Evolutionary conservation across 2,888 invertebrate species (phyloP).

Genomic region (Drosophila ustulata): DNA sequence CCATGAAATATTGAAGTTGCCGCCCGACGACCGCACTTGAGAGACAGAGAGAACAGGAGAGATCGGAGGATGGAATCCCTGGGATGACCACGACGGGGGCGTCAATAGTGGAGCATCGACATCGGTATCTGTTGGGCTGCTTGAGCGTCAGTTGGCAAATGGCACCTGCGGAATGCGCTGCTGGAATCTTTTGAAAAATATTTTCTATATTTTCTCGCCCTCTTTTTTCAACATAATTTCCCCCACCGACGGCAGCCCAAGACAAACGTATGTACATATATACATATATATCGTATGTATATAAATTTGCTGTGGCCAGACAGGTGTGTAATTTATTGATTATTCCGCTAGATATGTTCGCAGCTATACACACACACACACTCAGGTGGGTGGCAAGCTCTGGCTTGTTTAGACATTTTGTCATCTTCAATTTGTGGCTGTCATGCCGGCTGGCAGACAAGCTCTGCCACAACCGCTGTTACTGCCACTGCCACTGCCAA

Average conservation of each 20-base stretch:
- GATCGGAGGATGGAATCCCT: background rate
- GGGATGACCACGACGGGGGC: constrained; percentile 20
- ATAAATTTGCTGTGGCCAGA: constrained; percentile 79
- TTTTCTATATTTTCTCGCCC: constrained; percentile 64
- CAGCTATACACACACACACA: constrained; percentile 18
- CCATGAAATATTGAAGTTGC: constrained; percentile 77
- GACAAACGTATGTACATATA: constrained; percentile 6
- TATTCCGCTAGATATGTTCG: constrained; percentile 77
- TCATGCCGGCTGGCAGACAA: constrained; percentile 66
- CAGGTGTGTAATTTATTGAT: constrained; percentile 85
- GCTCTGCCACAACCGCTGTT: constrained; percentile 25
- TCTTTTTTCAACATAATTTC: constrained; percentile 31
- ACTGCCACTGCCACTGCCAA: constrained; percentile 29
- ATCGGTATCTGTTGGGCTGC: constrained; percentile 43
- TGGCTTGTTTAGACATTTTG: constrained; percentile 80
- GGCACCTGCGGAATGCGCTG: constrained; percentile 78
- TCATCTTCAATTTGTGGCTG: constrained; percentile 82
- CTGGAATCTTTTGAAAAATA: constrained; percentile 79
- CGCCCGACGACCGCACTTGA: background rate
- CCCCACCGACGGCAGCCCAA: constrained; percentile 57
- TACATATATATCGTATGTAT: constrained; percentile 6
- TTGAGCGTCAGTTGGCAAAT: constrained; percentile 36
- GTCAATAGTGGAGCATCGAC: constrained; percentile 25
- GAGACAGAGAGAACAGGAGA: background rate
- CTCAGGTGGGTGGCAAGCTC: constrained; percentile 30